Conservation (phyloP, 30 jellyfish, hydroid and myxozoan species). For the Cassiopea andromeda region DNA sequence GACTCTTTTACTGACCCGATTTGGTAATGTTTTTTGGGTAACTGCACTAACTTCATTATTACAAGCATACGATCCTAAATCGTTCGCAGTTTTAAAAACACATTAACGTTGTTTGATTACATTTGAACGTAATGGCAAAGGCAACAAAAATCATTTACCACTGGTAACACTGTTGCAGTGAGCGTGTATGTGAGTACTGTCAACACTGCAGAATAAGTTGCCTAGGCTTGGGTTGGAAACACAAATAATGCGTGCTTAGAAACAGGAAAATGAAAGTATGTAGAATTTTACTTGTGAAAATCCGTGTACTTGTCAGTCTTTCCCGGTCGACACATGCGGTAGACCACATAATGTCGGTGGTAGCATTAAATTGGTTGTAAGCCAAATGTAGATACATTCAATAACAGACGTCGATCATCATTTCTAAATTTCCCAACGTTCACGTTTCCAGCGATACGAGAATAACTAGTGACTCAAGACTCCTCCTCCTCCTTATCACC, state of each 20-base stretch:
- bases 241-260: background rate
- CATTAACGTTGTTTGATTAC: too few relatives aligned
- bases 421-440: background rate
- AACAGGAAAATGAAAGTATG: background rate
- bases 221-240: background rate
- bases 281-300: background rate
- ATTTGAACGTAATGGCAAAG: too few relatives aligned
- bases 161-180: background rate
- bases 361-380: conserved; percentile 17
- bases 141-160: background rate
- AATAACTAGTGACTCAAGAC: background rate
- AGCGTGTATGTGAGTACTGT: background rate
- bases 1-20: too few relatives aligned
- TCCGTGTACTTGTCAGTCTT: background rate
- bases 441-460: background rate
- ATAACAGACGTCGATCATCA: conserved; percentile 8
- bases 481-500: background rate
- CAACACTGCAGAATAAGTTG: background rate
- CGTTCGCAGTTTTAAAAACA: too few relatives aligned
- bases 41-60: too few relatives aligned
- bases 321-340: conserved; percentile 3
- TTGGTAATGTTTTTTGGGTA: too few relatives aligned
- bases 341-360: conserved; percentile 24
- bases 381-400: conserved; percentile 11
- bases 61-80: too few relatives aligned